Base-by-base conservation (phyloP, 2,113 vertebrate genomes). In the Nothobranchius kuhntae region DNA sequence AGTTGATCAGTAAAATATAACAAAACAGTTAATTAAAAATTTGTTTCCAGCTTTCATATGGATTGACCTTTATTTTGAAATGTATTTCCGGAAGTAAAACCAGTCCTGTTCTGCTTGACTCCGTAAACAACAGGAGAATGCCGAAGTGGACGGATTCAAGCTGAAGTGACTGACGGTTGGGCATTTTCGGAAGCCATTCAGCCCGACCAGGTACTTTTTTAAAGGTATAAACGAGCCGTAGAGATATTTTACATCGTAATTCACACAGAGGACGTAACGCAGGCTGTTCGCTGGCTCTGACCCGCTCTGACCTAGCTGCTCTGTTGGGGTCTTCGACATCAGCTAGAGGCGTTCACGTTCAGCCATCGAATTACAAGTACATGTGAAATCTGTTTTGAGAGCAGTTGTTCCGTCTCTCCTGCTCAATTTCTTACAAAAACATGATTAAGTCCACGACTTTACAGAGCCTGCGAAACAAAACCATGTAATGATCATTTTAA, bases 21-120 rank as follows among this genome's bases (percentile, higher is more conserved):
- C 30, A 3, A 30, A 30, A 30, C 30, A 30, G 30, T 2, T 30
- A 30, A 30, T 3, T 4, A 30, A 3, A 30, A 30, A 30, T 30
- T 4, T 30, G 30, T 30, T 30, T 30, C 30, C 30, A 26, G 12
- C 12, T 6, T 7, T 13, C 5, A 7, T 4, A 14, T 1, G 42
- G 58, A 6, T 47, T 7, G 1, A 4, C 3, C 6, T 83, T 89
- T 89, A 85, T 77, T 87, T 80, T 88, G 86, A 89, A 87, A 86
- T 3, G 1, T 0, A 0, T 1, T 46, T 12, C 75, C 70, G 80
- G 89, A 90, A 78, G 21, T 4, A 13, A 17, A 30, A 30, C 3
- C 1, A 7, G 56, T 17, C 2, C 52, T 1, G 0, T 1, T 6
- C 3, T 1, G 2, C 53, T 80, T 75, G 48, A 79, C 42, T 1